Evolutionary conservation across 2,888 invertebrate species (phyloP).

Genomic region (Aethes cnicana): DNA sequence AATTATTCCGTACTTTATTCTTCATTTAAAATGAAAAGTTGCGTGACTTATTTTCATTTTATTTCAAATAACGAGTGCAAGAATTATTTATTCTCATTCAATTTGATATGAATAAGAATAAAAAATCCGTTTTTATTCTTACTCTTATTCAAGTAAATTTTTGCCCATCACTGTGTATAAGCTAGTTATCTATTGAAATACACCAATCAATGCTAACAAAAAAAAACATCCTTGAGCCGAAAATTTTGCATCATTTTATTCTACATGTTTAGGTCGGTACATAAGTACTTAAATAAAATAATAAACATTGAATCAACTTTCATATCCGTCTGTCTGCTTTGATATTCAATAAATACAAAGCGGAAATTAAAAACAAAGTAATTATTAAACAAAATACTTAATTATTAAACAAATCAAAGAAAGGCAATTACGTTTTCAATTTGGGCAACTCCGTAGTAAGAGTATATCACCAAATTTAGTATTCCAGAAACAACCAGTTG

Average conservation of each 20-base stretch:
- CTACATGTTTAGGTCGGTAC: neutral
- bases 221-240: too few relatives aligned
- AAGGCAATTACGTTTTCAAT: conserved; percentile 27
- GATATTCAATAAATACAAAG: conserved; percentile 20
- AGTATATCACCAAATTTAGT: conserved; percentile 13
- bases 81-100: too few relatives aligned
- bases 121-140: neutral
- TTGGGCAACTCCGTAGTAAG: conserved; percentile 9
- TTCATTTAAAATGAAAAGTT: too few relatives aligned
- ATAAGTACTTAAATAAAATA: neutral
- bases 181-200: too few relatives aligned
- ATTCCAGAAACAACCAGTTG: conserved; percentile 3
- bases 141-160: neutral
- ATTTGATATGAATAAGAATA: too few relatives aligned
- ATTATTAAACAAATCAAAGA: conserved; percentile 30
- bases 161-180: neutral
- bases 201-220: too few relatives aligned
- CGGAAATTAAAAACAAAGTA: conserved; percentile 28
- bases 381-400: too few relatives aligned
- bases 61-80: too few relatives aligned
- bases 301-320: conserved; percentile 3
- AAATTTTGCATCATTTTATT: too few relatives aligned
- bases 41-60: too few relatives aligned
- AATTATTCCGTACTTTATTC: too few relatives aligned
- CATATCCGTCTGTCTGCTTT: conserved; percentile 16